Base-by-base conservation (phyloP, 2,797 vertebrate species). In the Liparis tanakae region DNA sequence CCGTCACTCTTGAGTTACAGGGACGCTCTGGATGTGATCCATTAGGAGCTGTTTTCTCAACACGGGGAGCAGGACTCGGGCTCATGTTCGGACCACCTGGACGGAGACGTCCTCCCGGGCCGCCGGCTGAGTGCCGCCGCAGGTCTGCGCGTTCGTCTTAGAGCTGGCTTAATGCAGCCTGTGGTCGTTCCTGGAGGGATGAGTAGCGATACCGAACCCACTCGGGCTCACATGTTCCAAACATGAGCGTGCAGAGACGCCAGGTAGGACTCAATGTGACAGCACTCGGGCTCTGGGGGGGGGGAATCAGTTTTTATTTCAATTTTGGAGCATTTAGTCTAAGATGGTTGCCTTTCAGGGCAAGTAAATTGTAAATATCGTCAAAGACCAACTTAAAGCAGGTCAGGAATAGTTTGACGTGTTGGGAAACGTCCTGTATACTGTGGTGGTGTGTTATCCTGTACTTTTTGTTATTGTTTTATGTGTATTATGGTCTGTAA, bases 151-250 rank as follows among this genome's bases (percentile, higher is more conserved):
- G 68, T 67, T 2, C 25, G 66, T 88, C 88, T 79, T 90, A 84
- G 81, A 88, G 87, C 88, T 91, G 83, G 75, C 89, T 86, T 93
- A 94, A 94, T 94, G 93, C 86, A 91, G 87, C 86, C 78, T 92
- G 91, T 91, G 94, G 93, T 94, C 82, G 79, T 88, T 89, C 79
- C 74, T 63, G 37, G 61, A 71, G 82, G 82, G 89, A 90, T 82
- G 75, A 90, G 90, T 88, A 87, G 85, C 78, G 25, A 46, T 64
- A 25, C 36, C 48, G 61, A 78, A 80, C 74, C 72, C 79, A 72
- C 82, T 85, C 53, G 82, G 81, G 72, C 84, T 90, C 87, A 74
- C 61, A 67, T 85, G 54, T 74, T 85, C 68, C 72, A 30, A 64
- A 72, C 67, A 50, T 30, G 57, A 67, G 51, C 66, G 48, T 54